Evolutionary conservation across 2,113 vertebrate genomes (phyloP), one percentile per base, ranked within the genome.

Genomic region (Axis porcinus): DNA sequence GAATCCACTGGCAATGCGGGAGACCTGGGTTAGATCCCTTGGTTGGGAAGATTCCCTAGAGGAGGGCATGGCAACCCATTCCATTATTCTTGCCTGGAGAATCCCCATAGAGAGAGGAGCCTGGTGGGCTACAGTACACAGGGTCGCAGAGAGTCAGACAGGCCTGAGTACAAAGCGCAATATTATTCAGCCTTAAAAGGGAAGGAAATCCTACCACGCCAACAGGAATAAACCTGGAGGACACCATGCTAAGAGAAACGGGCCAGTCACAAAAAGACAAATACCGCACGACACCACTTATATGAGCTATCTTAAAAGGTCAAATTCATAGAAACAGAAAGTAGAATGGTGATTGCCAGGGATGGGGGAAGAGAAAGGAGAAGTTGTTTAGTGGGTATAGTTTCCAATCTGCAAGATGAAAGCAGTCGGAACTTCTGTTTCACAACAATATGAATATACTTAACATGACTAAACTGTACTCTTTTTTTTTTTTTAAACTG

Each of bases 221-320:
- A 70, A 78, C 25, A 58, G 0, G 16, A 52, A 70, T 7, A 13
- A 91, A n/a, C 21, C 74, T 40, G n/a, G 54, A 95, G 58, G 79
- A 86, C 19, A 87, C 54, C 19, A 86, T 28, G 70, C 64, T 94
- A 50, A 96, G 57, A 93, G 43, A 86, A 92, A 94, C 50, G 86
- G 40, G 16, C 6, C 79, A 85, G 45, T 74, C 62, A 91, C 78
- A 28, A 64, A 89, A 86, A 85, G 27, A 91, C 33, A 93, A 85
- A 78, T 52, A 50, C 25, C 15, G 1, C 2, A 45, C 12, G 23
- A 67, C 74, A 93, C 27, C 45, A 91, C 25, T 74, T 74, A 28
- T 0, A 33, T 7, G 67, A 33, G 14, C 7, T n/a, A 27, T 45
- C 28, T 27, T 30, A 47, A 54, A 50, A 1, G 89, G 82, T 40